phyloP scores from a whole-genome alignment of 2,113 vertebrate species.

The Euleptes europaea region DNA sequence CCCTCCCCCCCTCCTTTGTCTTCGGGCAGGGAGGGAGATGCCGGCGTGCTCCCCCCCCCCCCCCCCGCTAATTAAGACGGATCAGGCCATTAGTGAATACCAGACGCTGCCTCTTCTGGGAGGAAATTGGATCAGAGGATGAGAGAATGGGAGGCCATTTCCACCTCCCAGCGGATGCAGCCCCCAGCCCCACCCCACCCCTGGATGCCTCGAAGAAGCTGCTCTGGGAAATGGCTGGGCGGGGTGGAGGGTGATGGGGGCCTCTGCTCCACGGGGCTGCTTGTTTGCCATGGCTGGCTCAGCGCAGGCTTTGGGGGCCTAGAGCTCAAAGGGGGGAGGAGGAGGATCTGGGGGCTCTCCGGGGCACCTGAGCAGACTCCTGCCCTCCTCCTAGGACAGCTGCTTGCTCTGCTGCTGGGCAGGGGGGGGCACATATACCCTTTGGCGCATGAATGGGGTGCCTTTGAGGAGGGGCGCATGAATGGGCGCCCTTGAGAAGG shows the following conservation, averaged over 20 bases:
- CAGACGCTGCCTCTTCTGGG: constrained; percentile 26
- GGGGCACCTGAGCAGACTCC: no score
- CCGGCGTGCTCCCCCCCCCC: background rate
- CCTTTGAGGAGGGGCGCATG: no score
- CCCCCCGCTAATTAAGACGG: constrained; percentile 24
- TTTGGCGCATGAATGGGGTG: background rate
- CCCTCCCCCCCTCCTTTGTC: background rate
- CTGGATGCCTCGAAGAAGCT: constrained; percentile 13
- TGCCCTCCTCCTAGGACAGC: background rate
- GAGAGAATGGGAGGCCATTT: constrained; percentile 31
- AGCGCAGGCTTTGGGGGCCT: background rate
- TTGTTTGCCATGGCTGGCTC: no score
- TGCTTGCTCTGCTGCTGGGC: background rate
- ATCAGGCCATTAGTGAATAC: constrained; percentile 14
- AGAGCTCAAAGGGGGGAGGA: no score
- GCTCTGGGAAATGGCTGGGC: no score
- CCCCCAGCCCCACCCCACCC: background rate
- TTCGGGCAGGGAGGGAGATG: background rate
- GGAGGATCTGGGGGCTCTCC: background rate
- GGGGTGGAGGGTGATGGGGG: no score
- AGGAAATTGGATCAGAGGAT: constrained; percentile 29
- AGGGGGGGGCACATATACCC: no score
- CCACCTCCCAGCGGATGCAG: constrained; percentile 1
- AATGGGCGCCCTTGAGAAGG: no score
- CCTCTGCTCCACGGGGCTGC: no score